phyloP scores from a whole-genome alignment of 2,797 vertebrate genomes.

The Atherinosoma microstoma region DNA sequence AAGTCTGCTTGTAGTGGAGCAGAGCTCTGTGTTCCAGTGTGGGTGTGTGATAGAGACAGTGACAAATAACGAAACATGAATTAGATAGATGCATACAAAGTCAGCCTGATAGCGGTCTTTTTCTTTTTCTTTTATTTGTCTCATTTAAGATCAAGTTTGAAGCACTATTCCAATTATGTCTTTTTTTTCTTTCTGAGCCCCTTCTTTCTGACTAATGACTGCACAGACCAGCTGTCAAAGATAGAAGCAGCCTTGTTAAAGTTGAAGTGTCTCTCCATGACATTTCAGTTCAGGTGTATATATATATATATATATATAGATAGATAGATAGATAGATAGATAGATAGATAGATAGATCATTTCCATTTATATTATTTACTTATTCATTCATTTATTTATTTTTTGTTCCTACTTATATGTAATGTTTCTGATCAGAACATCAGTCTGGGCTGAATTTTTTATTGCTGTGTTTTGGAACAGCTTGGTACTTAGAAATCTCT shows the following conservation, averaged over 20 bases:
- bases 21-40: constrained; percentile 41
- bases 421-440: constrained; percentile 35
- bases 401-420: constrained; percentile 23
- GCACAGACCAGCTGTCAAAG: constrained; percentile 44
- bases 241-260: constrained; percentile 53
- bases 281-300: constrained; percentile 45
- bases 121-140: constrained; percentile 39
- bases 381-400: too few relatives aligned
- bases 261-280: constrained; percentile 44
- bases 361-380: too few relatives aligned
- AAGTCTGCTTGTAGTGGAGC: constrained; percentile 50
- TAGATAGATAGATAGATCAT: too few relatives aligned
- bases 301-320: not conserved
- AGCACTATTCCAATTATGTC: constrained; percentile 42
- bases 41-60: constrained; percentile 27
- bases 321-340: too few relatives aligned
- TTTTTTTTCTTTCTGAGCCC: constrained; percentile 30
- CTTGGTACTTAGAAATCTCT: constrained; percentile 9
- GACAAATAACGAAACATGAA: constrained; percentile 35
- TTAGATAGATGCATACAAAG: constrained; percentile 24
- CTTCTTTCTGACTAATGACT: constrained; percentile 44
- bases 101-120: constrained; percentile 47
- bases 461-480: constrained; percentile 20
- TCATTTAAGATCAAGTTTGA: constrained; percentile 49
- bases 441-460: constrained; percentile 19